A percentile compares a stretch with the other conserved stretches of the same genome.
These are phyloP conservation scores for Orius insidiosus DNA, from an alignment of 1,140 invertebrate genomes.

Conservation along the genomic window DNA sequence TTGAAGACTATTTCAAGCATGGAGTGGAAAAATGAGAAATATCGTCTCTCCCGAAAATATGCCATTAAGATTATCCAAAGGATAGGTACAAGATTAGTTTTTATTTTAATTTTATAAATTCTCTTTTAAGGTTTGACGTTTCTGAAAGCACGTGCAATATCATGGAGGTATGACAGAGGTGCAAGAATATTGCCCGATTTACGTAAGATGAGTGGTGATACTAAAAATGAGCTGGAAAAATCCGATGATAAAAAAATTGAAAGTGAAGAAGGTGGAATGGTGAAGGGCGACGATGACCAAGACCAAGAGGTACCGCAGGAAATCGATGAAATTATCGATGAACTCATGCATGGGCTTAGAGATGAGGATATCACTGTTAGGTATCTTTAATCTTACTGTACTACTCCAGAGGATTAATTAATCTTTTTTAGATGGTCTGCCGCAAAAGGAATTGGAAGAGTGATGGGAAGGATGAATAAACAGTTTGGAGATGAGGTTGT, in stretches of 20 bases:
- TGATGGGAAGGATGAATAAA: conserved; percentile 71
- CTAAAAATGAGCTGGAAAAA: conserved; percentile 20
- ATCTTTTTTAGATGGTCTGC: conserved; percentile 63
- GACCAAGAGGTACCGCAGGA: conserved; percentile 47
- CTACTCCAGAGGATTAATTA: too few relatives aligned
- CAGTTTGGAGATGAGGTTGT: conserved; percentile 83
- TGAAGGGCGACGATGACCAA: conserved; percentile 27
- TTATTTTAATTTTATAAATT: background rate
- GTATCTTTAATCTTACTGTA: conserved; percentile 22
- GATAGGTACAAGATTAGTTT: conserved; percentile 41
- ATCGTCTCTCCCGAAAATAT: conserved; percentile 67
- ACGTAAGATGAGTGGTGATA: conserved; percentile 15
- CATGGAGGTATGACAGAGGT: conserved; percentile 82
- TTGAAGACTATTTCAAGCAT: conserved; percentile 51
- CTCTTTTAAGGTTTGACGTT: conserved; percentile 52
- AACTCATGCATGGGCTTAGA: conserved; percentile 60
- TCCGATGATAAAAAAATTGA: conserved; percentile 31
- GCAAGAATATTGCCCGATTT: conserved; percentile 33
- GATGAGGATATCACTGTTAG: conserved; percentile 62
- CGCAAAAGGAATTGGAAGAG: conserved; percentile 88
- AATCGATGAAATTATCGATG: conserved; percentile 82
- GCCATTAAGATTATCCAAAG: conserved; percentile 87
- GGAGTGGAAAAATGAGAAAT: conserved; percentile 50
- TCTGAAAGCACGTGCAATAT: conserved; percentile 65
- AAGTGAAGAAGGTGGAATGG: background rate